Base-by-base conservation (phyloP, 2,113 vertebrate species). In the Sigmodon hispidus region DNA sequence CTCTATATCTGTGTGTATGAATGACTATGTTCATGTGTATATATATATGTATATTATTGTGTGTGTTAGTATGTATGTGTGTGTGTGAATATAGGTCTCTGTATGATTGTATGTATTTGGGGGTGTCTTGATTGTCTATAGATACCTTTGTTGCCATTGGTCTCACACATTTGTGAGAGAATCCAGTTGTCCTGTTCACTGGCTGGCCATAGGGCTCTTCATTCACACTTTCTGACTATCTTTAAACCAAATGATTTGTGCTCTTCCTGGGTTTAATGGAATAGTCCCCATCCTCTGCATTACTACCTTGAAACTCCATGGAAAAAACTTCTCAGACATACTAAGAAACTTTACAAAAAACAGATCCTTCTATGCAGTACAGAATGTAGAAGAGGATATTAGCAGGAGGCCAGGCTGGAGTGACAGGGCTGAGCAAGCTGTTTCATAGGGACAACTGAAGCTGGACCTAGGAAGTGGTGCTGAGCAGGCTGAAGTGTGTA, bases 31-130 rank as follows among this genome's bases (percentile, higher is more conserved):
- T 31, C 31, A 31, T 61, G 36, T 45, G n/a, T 61, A 19, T 31
- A 7, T 45, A 5, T 31, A 10, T 84, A 17, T 57, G 2, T 36
- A 4, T 55, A 3, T 36, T 57, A 3, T 59, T 40, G 6, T 26
- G 8, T 55, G 4, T 61, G 3, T 40, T 1, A 57, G 12, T 34
- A 1, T 48, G 9, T 22, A 0, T n/a, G n/a, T n/a, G n/a, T n/a
- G n/a, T n/a, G n/a, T n/a, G n/a, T n/a, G n/a, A n/a, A n/a, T n/a
- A n/a, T n/a, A n/a, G 34, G 2, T 85, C 40, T 84, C 16, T 36
- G 17, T 45, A 21, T 36, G 7, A 22, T 31, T 34, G 43, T 7
- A 26, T 65, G 7, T 85, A 1, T 84, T 4, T 29, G 26, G 79
- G 40, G n/a, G 6, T 40, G 22, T 15, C 10, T n/a, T 61, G 59